Evolutionary conservation across 2,888 invertebrate genomes (phyloP), one percentile per base, ranked within the genome.

Genomic region (Limnephilus marmoratus): DNA sequence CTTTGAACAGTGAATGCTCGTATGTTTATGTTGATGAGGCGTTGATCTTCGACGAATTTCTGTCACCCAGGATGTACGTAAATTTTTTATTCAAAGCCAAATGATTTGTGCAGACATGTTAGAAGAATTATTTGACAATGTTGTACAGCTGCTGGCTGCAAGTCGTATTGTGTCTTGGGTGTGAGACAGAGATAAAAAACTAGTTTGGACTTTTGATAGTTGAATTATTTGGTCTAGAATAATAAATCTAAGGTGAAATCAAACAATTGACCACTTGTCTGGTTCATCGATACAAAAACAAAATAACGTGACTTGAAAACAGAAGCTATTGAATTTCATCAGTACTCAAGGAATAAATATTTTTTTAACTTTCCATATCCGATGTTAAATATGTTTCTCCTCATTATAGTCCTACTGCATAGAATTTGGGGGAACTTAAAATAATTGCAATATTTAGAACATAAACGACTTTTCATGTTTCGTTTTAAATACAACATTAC

Each of bases 41-140:
- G 83, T 37, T 41, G 37, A 83, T 34, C 11, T 83, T 83, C 83
- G n/a, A 83, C 37, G 83, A 37, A 83, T 83, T 37, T 83, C 83
- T 41, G 34, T 34, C 31, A 7, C 83, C 83, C 83, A 83, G 83
- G 83, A 83, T 83, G 37, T 41, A 34, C 2, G n/a, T 68, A 68
- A 68, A 68, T 68, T 68, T n/a, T 68, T 68, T 68, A 68, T 68
- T 68, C 68, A 68, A 24, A 68, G 68, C 68, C 68, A n/a, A 68
- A 68, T 68, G 68, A 68, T 68, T 68, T 68, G 68, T 68, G 68
- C 68, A 68, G 68, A 68, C 68, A 24, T n/a, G 68, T 68, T 68
- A 68, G 68, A 68, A 9, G 68, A 68, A n/a, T 68, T 68, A 68
- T 68, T 68, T n/a, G 68, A 68, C 68, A 24, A 0, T 68, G 24